Evolutionary conservation across 2,113 vertebrate genomes (phyloP).

Genomic region (Passer domesticus): DNA sequence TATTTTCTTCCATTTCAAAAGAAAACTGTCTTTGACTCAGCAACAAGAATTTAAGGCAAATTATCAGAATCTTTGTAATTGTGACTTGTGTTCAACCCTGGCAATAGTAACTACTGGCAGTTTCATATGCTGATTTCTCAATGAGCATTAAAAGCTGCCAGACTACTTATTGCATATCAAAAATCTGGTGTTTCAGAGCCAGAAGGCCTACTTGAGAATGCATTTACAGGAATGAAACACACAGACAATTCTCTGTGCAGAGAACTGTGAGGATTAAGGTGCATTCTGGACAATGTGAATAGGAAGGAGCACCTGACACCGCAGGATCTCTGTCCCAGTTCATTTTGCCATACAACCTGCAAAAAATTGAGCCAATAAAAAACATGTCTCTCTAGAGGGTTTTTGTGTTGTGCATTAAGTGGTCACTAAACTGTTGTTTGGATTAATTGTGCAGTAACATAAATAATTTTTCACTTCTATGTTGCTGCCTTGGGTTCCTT

Average conservation of each 20-base stretch:
- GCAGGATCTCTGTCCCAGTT: not conserved
- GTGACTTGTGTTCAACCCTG: not conserved
- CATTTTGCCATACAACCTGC: not conserved
- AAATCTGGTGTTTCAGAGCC: not conserved
- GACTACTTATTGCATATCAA: not conserved
- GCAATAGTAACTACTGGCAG: not conserved
- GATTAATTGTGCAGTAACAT: not conserved
- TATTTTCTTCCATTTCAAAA: not conserved
- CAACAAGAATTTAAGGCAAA: not conserved
- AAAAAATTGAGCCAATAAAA: not conserved
- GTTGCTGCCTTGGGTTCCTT: not conserved
- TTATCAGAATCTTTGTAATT: not conserved
- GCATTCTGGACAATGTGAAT: not conserved
- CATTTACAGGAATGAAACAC: not conserved
- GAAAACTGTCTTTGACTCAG: not conserved
- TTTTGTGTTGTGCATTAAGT: not conserved
- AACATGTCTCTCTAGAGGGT: not conserved
- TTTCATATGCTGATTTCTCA: not conserved
- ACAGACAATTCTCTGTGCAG: not conserved
- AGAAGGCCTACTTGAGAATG: not conserved
- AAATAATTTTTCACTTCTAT: not conserved
- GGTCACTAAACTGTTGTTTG: not conserved
- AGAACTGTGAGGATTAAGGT: not conserved
- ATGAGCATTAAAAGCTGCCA: not conserved
- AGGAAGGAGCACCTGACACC: not conserved